phyloP scores from a whole-genome alignment of 2,888 invertebrate genomes.

The Euzophera pinguis region DNA sequence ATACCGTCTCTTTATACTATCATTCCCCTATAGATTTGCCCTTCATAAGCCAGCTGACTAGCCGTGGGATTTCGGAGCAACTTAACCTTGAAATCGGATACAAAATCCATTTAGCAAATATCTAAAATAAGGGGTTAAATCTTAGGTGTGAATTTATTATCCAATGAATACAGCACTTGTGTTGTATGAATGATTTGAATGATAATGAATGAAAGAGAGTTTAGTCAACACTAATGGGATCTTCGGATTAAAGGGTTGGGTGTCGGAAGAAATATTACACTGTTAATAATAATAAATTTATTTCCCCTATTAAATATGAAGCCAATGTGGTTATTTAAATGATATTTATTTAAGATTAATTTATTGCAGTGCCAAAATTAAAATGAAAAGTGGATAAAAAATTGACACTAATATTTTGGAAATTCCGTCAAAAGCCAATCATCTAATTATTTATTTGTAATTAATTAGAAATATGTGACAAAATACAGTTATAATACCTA shows the following conservation, averaged over 20 bases:
- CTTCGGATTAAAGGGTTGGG: neutral
- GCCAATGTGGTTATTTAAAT: neutral
- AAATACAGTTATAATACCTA: too few relatives aligned
- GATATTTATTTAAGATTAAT: neutral
- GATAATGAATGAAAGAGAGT: constrained; percentile 7
- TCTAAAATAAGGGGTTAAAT: neutral
- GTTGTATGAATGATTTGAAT: constrained; percentile 3
- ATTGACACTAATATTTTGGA: neutral
- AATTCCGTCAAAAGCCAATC: too few relatives aligned
- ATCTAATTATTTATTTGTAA: too few relatives aligned
- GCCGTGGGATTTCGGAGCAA: constrained; percentile 6
- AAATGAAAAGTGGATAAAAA: neutral
- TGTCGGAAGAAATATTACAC: neutral
- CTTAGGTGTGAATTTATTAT: constrained; percentile 12
- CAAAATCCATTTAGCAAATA: constrained; percentile 14
- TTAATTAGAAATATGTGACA: too few relatives aligned
- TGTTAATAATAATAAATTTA: neutral
- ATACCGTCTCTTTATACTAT: neutral
- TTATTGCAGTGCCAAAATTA: neutral
- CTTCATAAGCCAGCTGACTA: constrained; percentile 4
- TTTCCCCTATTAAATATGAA: neutral
- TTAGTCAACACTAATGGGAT: constrained; percentile 13
- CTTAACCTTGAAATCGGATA: constrained; percentile 10
- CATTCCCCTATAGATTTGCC: neutral
- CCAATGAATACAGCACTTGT: constrained; percentile 4